Conservation (phyloP, 2,888 invertebrate species). For the Xestoiulus laeticollis region DNA sequence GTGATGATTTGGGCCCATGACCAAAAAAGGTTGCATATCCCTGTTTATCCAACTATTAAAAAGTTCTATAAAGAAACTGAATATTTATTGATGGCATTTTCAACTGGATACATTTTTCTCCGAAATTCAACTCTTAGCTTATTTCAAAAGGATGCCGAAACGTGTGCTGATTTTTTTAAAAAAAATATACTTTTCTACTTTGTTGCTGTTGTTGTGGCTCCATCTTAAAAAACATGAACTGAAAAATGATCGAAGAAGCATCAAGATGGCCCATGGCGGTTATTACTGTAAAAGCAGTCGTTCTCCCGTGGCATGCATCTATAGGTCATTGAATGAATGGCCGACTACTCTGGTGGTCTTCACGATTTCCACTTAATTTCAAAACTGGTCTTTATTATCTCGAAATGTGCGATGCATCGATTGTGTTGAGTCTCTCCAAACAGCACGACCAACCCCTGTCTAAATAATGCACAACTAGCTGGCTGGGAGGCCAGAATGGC, state of each 20-base stretch:
- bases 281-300: not conserved
- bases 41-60: too few species aligned
- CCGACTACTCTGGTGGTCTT: not conserved
- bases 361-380: slow-evolving; percentile 37
- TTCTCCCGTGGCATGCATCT: not conserved
- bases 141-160: not conserved
- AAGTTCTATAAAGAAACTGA: not conserved
- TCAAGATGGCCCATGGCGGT: not conserved
- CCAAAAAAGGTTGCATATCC: too few species aligned
- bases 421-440: not conserved
- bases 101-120: not conserved
- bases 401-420: slow-evolving; percentile 6
- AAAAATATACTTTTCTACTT: not conserved
- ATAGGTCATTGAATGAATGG: slow-evolving; percentile 14
- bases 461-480: not conserved
- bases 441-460: not conserved
- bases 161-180: not conserved
- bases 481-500: not conserved
- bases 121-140: not conserved
- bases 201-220: not conserved
- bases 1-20: too few species aligned
- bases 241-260: slow-evolving; percentile 15
- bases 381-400: slow-evolving; percentile 37
- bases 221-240: not conserved
- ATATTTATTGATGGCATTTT: not conserved